Evolutionary conservation across 1,140 invertebrate genomes (phyloP), one percentile per base, ranked within the genome.

Genomic region (Caenorhabditis tropicalis): DNA sequence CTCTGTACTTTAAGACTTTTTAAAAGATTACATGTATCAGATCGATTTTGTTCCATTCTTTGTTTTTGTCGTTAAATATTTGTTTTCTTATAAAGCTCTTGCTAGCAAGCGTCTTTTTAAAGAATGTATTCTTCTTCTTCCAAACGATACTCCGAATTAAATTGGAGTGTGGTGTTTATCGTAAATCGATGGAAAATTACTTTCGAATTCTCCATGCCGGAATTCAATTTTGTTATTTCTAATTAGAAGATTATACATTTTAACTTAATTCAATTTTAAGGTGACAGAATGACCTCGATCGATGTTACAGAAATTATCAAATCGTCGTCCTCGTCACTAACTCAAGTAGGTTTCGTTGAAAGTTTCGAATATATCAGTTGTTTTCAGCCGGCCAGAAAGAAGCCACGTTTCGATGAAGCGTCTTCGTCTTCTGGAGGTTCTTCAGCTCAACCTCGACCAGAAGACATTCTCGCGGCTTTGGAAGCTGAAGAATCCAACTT

Each of bases 381-480:
- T 51, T 51, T 19, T 51, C 48, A 79, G 81, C 84, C 84, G 1
- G 3, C 49, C 10, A 10, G 46, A 49, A 85, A 85, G 24, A 60
- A 81, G 16, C 29, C 79, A n/a, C 83, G 83, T 15, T 56, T 33
- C 19, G 80, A 82, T 27, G 48, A 80, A 10, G 27, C n/a, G 19
- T 36, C 65, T 27, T 56, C 36, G n/a, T 39, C 82, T 19, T 60
- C 82, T 27, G 56, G 39, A 12, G 82, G 36, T 4, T 82, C 81
- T 6, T 43, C 74, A 79, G 79, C 16, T 24, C 46, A 49, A 24
- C 46, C 79, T 49, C 24, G 31, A 2, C 79, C 86, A 9, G 83
- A 84, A 21, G 86, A 87, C 19, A 82, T 87, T 29, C 81, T 87
- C 7, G 86, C 87, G 2, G 87, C 87, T 10, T 39, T 87, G 36